These are phyloP conservation scores for Psococerastis gibbosa DNA, from an alignment of 2,888 invertebrate species.

Conservation along the genomic window DNA sequence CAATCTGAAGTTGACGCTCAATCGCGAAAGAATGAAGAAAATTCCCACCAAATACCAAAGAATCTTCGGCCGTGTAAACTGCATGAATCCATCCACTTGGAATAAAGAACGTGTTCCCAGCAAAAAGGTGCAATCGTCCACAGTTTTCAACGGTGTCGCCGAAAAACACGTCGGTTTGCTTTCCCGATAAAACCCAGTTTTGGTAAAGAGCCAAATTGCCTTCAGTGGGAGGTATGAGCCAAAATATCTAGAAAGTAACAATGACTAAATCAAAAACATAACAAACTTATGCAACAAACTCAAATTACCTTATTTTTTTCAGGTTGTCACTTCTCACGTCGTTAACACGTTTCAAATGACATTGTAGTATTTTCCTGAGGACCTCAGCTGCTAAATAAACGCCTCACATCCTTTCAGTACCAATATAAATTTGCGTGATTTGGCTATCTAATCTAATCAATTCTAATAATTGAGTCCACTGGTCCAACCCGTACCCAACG, in stretches of 20 bases:
- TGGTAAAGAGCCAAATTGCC: constrained; percentile 81
- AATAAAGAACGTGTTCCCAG: constrained; percentile 77
- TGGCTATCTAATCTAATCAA: too few species aligned
- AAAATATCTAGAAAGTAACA: constrained; percentile 60
- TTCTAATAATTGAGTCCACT: too few species aligned
- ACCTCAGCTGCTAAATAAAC: too few species aligned
- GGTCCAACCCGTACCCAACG: too few species aligned
- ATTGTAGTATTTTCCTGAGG: too few species aligned
- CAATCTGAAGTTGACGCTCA: constrained; percentile 84
- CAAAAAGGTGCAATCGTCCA: constrained; percentile 45
- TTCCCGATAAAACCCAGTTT: constrained; percentile 89
- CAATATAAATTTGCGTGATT: too few species aligned
- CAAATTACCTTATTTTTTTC: too few species aligned
- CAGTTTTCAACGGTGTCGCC: constrained; percentile 92
- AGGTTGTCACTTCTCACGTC: too few species aligned
- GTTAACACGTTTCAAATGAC: too few species aligned
- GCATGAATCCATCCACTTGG: constrained; percentile 93
- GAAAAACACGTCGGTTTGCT: constrained; percentile 89
- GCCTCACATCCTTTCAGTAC: too few species aligned
- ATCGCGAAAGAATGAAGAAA: constrained; percentile 65
- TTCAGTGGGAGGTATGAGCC: constrained; percentile 93
- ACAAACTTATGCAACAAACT: too few species aligned
- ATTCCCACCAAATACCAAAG: constrained; percentile 85
- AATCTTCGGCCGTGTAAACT: constrained; percentile 64
- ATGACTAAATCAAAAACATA: too few species aligned